Evolutionary conservation across 2,113 vertebrate species (phyloP).

Genomic region (Antechinus stuartii): DNA sequence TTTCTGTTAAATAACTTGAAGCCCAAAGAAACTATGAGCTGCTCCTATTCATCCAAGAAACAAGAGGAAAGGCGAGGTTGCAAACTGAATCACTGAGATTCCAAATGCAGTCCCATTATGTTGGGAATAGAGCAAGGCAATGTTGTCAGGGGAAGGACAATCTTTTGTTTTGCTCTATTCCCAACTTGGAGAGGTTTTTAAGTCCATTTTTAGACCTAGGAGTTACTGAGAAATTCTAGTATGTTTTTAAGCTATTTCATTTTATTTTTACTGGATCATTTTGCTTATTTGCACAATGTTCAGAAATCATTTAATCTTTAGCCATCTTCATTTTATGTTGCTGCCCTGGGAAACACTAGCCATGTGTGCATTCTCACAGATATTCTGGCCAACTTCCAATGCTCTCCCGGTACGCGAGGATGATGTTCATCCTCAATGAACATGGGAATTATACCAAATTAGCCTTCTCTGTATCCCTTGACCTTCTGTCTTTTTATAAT

Average conservation of each 20-base stretch:
- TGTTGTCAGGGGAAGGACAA: neutral
- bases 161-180: slow-evolving; percentile 12
- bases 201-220: slow-evolving; percentile 24
- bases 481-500: slow-evolving; percentile 67
- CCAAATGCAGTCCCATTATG: neutral
- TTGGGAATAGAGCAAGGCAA: no score
- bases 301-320: neutral
- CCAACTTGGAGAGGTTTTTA: neutral
- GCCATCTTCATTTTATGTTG: neutral
- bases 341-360: slow-evolving; percentile 24
- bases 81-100: neutral
- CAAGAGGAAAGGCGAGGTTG: neutral
- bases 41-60: neutral
- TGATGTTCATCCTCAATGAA: slow-evolving; percentile 35
- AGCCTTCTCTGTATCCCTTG: slow-evolving; percentile 58
- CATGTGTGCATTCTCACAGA: slow-evolving; percentile 15
- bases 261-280: slow-evolving; percentile 23
- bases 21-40: neutral
- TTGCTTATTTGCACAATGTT: slow-evolving; percentile 14
- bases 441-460: slow-evolving; percentile 55
- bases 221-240: slow-evolving; percentile 24
- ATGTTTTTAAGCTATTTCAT: slow-evolving; percentile 14
- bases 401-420: neutral
- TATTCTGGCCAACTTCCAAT: slow-evolving; percentile 32
- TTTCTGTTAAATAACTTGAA: neutral